Conservation (phyloP, 2,888 invertebrate species). For the Lasius platythorax region DNA sequence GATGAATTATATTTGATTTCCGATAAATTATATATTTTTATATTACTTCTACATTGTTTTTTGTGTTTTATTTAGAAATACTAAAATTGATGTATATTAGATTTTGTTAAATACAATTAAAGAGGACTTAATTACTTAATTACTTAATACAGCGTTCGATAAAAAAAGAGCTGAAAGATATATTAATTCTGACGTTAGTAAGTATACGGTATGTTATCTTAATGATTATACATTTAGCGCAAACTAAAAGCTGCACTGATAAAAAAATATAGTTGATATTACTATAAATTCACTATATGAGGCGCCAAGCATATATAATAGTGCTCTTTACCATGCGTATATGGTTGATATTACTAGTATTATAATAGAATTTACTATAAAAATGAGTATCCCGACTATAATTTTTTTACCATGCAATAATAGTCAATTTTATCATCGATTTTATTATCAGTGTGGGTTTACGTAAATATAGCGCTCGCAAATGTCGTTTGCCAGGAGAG, state of each 20-base stretch:
- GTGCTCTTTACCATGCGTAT: neutral
- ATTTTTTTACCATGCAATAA: neutral
- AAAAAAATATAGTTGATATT: too few relatives aligned
- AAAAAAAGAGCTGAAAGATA: neutral
- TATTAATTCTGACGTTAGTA: neutral
- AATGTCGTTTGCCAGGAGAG: slow-evolving; percentile 36
- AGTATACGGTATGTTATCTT: neutral
- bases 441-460: neutral
- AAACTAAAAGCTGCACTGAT: neutral
- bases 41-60: neutral
- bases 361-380: neutral
- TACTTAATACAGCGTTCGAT: neutral
- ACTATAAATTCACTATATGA: too few relatives aligned
- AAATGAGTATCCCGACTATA: neutral
- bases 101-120: neutral
- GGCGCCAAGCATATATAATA: too few relatives aligned
- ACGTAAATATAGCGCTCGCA: neutral
- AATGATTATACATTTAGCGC: neutral
- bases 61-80: slow-evolving; percentile 11
- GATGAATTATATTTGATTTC: slow-evolving; percentile 16
- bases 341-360: neutral
- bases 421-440: neutral
- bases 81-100: neutral
- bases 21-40: neutral
- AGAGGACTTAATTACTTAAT: neutral